Evolutionary conservation across 2,797 vertebrate species (phyloP).

Genomic region (Sebastes iracundus): DNA sequence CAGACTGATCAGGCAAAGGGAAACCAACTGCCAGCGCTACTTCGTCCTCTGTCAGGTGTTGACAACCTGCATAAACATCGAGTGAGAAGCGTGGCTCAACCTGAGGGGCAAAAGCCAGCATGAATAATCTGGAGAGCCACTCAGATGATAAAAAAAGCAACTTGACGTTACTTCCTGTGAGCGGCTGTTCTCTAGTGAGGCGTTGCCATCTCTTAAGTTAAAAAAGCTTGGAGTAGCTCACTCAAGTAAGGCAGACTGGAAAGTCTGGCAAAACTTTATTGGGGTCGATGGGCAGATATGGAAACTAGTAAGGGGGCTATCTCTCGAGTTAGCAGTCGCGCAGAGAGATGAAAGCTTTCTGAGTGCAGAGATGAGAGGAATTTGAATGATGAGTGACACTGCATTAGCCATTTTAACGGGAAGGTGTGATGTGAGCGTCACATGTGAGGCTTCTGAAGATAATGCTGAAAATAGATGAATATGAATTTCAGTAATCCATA

Average conservation of each 20-base stretch:
- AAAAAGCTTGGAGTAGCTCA: neutral
- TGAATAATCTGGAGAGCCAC: slow-evolving; percentile 47
- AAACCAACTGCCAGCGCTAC: slow-evolving; percentile 46
- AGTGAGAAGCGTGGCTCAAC: slow-evolving; percentile 40
- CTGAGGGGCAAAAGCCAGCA: slow-evolving; percentile 55
- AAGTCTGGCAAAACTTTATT: neutral
- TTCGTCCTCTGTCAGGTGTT: slow-evolving; percentile 66
- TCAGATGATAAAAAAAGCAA: slow-evolving; percentile 25
- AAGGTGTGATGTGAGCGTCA: neutral
- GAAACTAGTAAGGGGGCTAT: neutral
- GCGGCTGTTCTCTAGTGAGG: neutral
- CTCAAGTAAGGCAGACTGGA: neutral
- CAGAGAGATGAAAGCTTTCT: neutral
- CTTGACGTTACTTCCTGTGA: no score
- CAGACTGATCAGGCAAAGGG: slow-evolving; percentile 45
- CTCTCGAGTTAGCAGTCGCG: neutral
- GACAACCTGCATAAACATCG: slow-evolving; percentile 75
- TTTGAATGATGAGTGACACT: neutral
- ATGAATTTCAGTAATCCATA: no score
- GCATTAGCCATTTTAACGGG: neutral
- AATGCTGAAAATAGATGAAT: no score
- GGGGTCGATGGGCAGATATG: neutral
- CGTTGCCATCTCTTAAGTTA: neutral
- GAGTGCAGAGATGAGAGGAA: neutral
- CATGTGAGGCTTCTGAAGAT: no score